Evolutionary conservation across 2,888 invertebrate genomes (phyloP).

Genomic region (Cephus pulcher): DNA sequence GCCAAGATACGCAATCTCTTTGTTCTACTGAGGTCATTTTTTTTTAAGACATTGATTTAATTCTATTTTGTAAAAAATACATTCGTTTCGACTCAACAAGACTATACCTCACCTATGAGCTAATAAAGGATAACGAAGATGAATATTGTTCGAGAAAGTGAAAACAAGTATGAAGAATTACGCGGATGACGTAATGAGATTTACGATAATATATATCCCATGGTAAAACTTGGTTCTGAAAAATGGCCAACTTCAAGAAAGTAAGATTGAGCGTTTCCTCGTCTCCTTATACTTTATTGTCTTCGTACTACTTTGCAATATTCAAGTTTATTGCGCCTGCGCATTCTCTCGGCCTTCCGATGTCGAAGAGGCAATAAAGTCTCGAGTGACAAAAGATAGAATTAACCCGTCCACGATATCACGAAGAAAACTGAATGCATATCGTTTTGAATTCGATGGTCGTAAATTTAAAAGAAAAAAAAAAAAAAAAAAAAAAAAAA

Average conservation of each 20-base stretch:
- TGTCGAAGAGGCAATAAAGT: not conserved
- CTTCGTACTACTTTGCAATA: not conserved
- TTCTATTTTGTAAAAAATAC: not conserved
- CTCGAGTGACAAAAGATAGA: not conserved
- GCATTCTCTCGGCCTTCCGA: not conserved
- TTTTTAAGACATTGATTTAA: not conserved
- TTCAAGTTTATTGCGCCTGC: not conserved
- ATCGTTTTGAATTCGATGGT: not conserved
- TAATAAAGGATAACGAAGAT: not conserved
- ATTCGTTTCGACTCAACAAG: not conserved
- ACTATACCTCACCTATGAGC: not conserved
- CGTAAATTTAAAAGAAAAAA: not conserved
- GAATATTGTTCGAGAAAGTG: not conserved
- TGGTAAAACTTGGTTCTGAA: not conserved
- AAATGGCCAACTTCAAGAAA: not conserved
- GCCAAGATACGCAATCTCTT: not conserved
- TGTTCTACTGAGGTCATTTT: not conserved
- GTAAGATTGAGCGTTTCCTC: not conserved
- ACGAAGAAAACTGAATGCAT: not conserved
- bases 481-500: not conserved
- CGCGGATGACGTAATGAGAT: not conserved
- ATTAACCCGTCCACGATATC: not conserved
- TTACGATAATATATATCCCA: not conserved
- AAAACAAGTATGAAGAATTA: not conserved
- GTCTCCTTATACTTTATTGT: not conserved